phyloP scores from a whole-genome alignment of 2,797 vertebrate species.

The Mycteria americana region DNA sequence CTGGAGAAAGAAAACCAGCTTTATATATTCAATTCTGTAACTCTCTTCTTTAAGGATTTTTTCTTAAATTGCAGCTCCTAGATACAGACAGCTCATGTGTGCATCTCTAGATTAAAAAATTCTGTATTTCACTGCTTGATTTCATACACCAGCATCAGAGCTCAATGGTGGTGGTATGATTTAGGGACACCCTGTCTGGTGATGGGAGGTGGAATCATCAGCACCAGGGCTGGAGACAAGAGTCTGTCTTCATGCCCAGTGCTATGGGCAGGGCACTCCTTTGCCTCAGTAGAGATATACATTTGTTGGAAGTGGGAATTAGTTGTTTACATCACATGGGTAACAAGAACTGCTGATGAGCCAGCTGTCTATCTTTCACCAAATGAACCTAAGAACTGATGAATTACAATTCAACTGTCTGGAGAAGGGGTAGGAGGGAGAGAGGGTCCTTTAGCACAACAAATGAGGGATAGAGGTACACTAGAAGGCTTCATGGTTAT shows the following conservation, averaged over 20 bases:
- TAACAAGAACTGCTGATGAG: neutral
- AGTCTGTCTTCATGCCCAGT: accelerated
- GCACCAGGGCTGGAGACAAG: neutral
- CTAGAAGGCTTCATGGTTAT: neutral
- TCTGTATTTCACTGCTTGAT: neutral
- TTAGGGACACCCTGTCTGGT: neutral
- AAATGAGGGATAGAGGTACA: neutral
- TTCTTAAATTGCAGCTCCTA: neutral
- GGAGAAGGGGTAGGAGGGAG: neutral
- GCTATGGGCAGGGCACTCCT: neutral
- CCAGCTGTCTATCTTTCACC: neutral
- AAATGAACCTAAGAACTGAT: neutral
- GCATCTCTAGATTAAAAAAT: neutral
- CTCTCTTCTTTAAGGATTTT: neutral
- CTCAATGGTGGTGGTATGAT: neutral
- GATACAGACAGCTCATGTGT: neutral
- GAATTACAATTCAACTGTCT: neutral
- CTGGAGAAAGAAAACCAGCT: neutral
- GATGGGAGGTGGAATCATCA: neutral
- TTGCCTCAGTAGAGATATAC: neutral
- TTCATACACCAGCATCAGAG: neutral
- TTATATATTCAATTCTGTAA: neutral
- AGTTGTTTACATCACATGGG: neutral
- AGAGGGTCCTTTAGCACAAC: accelerated
- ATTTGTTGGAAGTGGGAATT: neutral